These are phyloP conservation scores for Phyllostomus hastatus DNA, from an alignment of 2,113 vertebrate species.

Conservation along the genomic window DNA sequence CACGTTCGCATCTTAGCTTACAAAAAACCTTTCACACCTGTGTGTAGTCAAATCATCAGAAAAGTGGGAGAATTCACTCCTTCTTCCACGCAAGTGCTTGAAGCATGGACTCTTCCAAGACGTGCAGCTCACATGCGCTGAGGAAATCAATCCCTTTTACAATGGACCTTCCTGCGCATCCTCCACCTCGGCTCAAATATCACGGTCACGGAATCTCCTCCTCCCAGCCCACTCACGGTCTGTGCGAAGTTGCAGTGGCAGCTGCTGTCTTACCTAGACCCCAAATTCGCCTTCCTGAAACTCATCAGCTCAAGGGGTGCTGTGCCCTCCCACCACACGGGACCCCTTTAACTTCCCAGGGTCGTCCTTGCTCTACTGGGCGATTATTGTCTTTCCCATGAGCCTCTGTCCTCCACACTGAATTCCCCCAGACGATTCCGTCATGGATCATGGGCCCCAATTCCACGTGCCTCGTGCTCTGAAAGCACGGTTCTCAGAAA, in stretches of 20 bases:
- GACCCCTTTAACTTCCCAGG: not conserved
- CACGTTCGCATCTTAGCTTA: not conserved
- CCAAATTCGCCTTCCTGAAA: not conserved
- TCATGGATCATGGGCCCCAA: not conserved
- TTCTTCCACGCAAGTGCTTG: not conserved
- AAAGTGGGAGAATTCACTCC: not conserved
- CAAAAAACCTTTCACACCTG: not conserved
- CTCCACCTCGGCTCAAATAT: no score
- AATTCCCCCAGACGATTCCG: not conserved
- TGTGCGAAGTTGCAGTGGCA: not conserved
- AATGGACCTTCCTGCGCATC: not conserved
- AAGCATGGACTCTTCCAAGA: no score
- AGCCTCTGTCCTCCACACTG: not conserved
- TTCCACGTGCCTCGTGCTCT: not conserved
- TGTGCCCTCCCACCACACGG: not conserved
- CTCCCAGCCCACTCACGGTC: not conserved
- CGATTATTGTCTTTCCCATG: not conserved
- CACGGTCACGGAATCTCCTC: not conserved
- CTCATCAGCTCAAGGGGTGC: not conserved
- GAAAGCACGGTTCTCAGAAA: not conserved
- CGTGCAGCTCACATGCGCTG: no score
- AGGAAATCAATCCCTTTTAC: not conserved
- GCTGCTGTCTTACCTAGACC: not conserved
- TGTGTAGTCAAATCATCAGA: not conserved
- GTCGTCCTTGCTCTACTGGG: not conserved